Percentiles rank a stretch among this genome's conserved stretches.
These are phyloP conservation scores for Sinocyclocheilus rhinocerous DNA, from an alignment of 2,113 vertebrate species.

Conservation along the genomic window DNA sequence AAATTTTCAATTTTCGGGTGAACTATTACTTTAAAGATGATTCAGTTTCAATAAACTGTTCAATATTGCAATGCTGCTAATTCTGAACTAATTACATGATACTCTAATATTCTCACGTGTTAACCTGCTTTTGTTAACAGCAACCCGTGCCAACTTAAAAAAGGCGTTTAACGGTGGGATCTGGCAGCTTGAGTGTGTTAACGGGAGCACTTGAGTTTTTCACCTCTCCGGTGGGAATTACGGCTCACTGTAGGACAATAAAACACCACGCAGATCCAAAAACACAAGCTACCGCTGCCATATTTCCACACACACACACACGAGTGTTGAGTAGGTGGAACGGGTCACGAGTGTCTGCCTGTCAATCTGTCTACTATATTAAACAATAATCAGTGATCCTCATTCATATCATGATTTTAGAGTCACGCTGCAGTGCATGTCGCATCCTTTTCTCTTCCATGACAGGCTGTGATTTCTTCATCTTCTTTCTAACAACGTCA, in stretches of 20 bases:
- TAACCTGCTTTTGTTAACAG: background rate
- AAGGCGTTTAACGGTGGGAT: background rate
- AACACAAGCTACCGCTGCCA: background rate
- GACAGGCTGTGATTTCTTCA: background rate
- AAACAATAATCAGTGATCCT: background rate
- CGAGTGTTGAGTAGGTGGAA: conserved; percentile 11
- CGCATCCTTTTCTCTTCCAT: background rate
- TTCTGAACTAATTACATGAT: background rate
- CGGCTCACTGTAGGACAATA: conserved; percentile 39
- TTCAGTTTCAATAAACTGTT: background rate
- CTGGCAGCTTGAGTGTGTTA: conserved; percentile 8
- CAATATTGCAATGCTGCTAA: background rate
- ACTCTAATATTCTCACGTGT: background rate
- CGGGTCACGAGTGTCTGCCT: background rate
- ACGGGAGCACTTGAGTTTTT: conserved; percentile 16
- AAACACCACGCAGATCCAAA: conserved; percentile 1
- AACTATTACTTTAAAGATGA: background rate
- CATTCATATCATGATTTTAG: background rate
- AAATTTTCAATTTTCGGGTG: background rate
- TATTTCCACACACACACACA: background rate
- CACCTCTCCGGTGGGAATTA: conserved; percentile 37
- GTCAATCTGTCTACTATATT: background rate
- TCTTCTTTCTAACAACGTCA: background rate
- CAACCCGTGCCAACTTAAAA: background rate
- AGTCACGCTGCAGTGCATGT: background rate